These are phyloP conservation scores for Tangara arthus DNA, from an alignment of 2,797 vertebrate species.

Conservation along the genomic window DNA sequence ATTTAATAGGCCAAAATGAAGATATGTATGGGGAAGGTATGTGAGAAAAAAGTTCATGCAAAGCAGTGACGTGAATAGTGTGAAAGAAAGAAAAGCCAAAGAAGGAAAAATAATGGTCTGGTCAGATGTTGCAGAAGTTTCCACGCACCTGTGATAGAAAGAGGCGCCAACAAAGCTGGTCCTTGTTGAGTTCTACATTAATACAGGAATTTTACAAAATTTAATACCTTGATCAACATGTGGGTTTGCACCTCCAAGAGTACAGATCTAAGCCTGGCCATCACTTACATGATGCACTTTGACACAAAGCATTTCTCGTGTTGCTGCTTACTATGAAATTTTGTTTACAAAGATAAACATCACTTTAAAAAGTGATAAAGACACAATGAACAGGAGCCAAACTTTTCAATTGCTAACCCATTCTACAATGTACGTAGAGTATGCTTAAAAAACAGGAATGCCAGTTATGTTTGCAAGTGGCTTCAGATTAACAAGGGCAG, in stretches of 20 bases:
- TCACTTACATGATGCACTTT: not conserved
- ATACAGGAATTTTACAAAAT: not conserved
- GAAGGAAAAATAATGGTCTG: not conserved
- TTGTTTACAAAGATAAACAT: not conserved
- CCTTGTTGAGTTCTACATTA: not conserved
- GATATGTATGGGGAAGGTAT: not conserved
- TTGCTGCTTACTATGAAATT: not conserved
- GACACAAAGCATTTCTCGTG: not conserved
- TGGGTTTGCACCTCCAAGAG: not conserved
- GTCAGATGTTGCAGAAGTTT: not conserved
- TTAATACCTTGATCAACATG: not conserved
- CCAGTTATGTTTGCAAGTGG: slow-evolving; percentile 27
- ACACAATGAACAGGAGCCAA: not conserved
- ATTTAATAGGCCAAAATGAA: not conserved
- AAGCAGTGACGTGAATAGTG: not conserved
- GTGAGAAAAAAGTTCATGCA: not conserved
- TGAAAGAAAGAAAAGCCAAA: not conserved
- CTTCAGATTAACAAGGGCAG: slow-evolving; percentile 25
- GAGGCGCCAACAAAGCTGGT: not conserved
- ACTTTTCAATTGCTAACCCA: not conserved
- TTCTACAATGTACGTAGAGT: not conserved
- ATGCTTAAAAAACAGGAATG: not conserved
- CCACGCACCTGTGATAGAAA: not conserved
- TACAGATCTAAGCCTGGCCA: not conserved
- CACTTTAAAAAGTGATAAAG: not conserved